Conservation (phyloP, 2,113 vertebrate species). For the Calypte anna region DNA sequence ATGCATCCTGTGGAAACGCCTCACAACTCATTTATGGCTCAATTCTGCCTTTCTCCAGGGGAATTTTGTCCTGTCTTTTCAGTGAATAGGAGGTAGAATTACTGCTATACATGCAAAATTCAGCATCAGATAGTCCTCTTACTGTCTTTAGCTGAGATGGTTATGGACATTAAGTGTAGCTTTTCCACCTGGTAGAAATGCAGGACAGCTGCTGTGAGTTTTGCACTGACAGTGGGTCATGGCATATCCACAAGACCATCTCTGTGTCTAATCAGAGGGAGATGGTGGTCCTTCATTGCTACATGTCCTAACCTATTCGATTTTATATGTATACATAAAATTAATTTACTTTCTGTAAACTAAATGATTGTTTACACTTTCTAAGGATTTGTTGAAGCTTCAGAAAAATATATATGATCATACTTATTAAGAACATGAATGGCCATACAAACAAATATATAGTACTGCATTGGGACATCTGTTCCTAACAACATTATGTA, state of each 20-base stretch:
- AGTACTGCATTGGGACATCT: background rate
- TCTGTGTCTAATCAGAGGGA: background rate
- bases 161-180: background rate
- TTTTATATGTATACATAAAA: background rate
- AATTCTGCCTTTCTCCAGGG: background rate
- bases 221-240: background rate
- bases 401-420: background rate
- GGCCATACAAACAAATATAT: background rate
- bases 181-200: background rate
- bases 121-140: background rate
- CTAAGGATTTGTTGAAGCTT: background rate
- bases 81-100: background rate
- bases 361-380: background rate
- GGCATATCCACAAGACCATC: accelerated
- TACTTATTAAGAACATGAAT: background rate
- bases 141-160: background rate
- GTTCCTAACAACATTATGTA: background rate
- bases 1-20: background rate
- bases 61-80: background rate
- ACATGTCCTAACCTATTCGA: background rate
- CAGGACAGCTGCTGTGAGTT: accelerated
- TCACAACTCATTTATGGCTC: background rate
- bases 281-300: background rate
- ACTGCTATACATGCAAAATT: background rate
- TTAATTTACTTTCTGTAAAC: background rate